Conservation (phyloP, 2,888 invertebrate species). For the Beris morrisii region DNA sequence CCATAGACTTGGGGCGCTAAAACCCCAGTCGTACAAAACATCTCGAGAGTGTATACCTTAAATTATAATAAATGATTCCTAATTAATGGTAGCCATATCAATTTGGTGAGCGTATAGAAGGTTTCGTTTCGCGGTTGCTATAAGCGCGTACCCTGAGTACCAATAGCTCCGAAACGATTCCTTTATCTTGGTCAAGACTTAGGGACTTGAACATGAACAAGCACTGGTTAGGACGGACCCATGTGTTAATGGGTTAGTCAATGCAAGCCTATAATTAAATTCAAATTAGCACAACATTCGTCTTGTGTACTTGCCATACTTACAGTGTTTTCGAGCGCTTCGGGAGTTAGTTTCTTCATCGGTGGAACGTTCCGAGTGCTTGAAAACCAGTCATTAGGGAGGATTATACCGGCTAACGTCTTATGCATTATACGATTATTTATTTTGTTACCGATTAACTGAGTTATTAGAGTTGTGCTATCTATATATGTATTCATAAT, state of each 20-base stretch:
- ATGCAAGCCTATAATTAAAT: slow-evolving; percentile 51
- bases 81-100: slow-evolving; percentile 31
- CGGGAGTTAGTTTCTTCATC: slow-evolving; percentile 5
- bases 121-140: slow-evolving; percentile 33
- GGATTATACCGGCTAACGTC: slow-evolving; percentile 9
- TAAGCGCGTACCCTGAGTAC: no score
- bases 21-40: slow-evolving; percentile 8
- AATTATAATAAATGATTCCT: slow-evolving; percentile 31
- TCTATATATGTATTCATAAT: no score
- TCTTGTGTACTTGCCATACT: slow-evolving; percentile 31
- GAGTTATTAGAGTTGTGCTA: slow-evolving; percentile 16
- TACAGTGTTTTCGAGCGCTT: background rate
- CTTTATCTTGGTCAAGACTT: background rate
- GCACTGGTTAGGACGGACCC: slow-evolving; percentile 39
- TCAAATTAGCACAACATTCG: slow-evolving; percentile 52
- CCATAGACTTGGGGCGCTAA: slow-evolving; percentile 19
- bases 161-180: slow-evolving; percentile 12
- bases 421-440: slow-evolving; percentile 13
- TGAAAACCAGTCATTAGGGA: slow-evolving; percentile 16
- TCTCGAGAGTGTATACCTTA: slow-evolving; percentile 1
- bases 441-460: slow-evolving; percentile 20
- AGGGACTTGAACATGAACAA: slow-evolving; percentile 13
- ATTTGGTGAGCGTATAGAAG: slow-evolving; percentile 18
- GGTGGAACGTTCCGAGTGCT: slow-evolving; percentile 1
- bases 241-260: slow-evolving; percentile 48